A percentile compares a stretch with the other conserved stretches of the same genome.
Conservation (phyloP, 2,888 invertebrate genomes). For the Caenorhabditis imperialis region DNA sequence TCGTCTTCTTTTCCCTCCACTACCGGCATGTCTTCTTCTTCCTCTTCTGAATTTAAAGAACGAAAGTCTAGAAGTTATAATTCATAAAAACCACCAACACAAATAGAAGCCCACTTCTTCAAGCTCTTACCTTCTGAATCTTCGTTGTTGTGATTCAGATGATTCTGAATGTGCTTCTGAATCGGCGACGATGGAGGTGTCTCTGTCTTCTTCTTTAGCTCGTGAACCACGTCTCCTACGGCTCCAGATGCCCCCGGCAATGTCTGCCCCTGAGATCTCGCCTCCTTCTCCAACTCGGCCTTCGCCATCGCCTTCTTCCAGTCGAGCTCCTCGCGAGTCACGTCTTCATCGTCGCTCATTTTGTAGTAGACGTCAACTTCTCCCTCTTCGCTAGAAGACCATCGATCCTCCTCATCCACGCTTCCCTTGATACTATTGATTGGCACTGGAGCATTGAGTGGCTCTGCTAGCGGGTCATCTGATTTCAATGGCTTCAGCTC, state of each 20-base stretch:
- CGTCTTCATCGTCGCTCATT: slow-evolving; percentile 68
- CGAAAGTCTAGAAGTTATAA: slow-evolving; percentile 13
- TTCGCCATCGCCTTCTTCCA: slow-evolving; percentile 54
- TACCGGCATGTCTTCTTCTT: slow-evolving; percentile 45
- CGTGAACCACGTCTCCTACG: neutral
- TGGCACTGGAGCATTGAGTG: slow-evolving; percentile 53
- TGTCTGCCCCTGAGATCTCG: slow-evolving; percentile 24
- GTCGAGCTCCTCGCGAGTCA: slow-evolving; percentile 60
- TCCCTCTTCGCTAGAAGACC: slow-evolving; percentile 65
- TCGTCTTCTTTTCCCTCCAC: slow-evolving; percentile 53
- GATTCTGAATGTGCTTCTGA: slow-evolving; percentile 38
- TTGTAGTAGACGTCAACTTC: slow-evolving; percentile 69
- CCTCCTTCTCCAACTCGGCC: slow-evolving; percentile 37
- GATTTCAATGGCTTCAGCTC: slow-evolving; percentile 54
- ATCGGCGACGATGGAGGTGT: slow-evolving; percentile 53
- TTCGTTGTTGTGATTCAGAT: slow-evolving; percentile 33
- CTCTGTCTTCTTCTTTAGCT: slow-evolving; percentile 29
- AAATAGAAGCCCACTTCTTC: too few species aligned
- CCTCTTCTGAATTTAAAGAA: slow-evolving; percentile 51
- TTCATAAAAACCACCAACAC: neutral
- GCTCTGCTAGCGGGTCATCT: slow-evolving; percentile 52
- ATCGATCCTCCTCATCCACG: slow-evolving; percentile 55
- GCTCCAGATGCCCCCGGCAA: slow-evolving; percentile 24
- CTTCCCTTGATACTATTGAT: slow-evolving; percentile 41
- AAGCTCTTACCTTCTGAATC: slow-evolving; percentile 60